Percentiles rank a stretch among this genome's conserved stretches.
Conservation (phyloP, 2,888 invertebrate species). For the Eupsilia transversa region DNA sequence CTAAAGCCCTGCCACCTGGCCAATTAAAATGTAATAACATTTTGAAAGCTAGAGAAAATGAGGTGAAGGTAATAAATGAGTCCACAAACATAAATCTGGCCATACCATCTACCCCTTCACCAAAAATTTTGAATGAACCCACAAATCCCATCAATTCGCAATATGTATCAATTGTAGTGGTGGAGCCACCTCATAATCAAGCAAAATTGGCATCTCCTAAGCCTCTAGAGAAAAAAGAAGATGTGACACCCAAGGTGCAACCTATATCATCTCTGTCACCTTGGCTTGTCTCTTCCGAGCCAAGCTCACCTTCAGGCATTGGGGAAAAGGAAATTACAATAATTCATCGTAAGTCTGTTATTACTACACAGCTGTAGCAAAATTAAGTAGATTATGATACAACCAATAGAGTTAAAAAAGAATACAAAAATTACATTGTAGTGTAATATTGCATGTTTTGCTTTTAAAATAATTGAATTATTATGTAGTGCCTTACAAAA, state of each 20-base stretch:
- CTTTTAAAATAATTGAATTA: slow-evolving; percentile 42
- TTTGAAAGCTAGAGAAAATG: slow-evolving; percentile 94
- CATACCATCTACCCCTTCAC: slow-evolving; percentile 87
- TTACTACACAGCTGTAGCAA: slow-evolving; percentile 94
- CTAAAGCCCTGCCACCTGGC: slow-evolving; percentile 95
- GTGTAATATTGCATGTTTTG: slow-evolving; percentile 40
- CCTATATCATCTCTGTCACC: slow-evolving; percentile 94
- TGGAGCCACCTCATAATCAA: slow-evolving; percentile 85
- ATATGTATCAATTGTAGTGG: slow-evolving; percentile 88
- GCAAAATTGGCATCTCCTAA: slow-evolving; percentile 84
- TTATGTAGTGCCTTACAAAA: slow-evolving; percentile 63
- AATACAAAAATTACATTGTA: slow-evolving; percentile 35
- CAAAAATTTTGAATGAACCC: slow-evolving; percentile 90
- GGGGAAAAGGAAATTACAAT: slow-evolving; percentile 92
- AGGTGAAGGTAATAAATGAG: slow-evolving; percentile 87
- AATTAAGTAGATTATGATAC: slow-evolving; percentile 4
- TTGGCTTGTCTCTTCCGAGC: slow-evolving; percentile 95
- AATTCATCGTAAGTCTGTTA: slow-evolving; percentile 96
- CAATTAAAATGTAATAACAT: slow-evolving; percentile 98
- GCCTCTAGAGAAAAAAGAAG: slow-evolving; percentile 88
- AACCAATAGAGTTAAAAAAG: slow-evolving; percentile 5
- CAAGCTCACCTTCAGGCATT: slow-evolving; percentile 91
- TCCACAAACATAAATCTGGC: slow-evolving; percentile 85
- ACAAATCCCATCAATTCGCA: slow-evolving; percentile 85
- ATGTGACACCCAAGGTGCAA: slow-evolving; percentile 89